These are phyloP conservation scores for Eupithecia centaureata DNA, from an alignment of 2,888 invertebrate species.

Conservation along the genomic window DNA sequence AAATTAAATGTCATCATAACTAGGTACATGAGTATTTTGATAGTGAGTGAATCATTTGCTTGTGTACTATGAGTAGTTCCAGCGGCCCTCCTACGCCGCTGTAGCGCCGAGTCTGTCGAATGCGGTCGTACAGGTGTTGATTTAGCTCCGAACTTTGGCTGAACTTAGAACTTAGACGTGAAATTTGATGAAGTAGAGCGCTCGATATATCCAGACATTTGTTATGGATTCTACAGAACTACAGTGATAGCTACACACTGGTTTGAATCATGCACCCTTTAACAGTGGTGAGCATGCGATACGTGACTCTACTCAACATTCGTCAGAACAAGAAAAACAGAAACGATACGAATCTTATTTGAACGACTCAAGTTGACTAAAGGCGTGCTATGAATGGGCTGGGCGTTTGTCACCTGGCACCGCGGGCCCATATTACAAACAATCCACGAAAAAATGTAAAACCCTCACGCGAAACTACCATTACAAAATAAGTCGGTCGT, in stretches of 20 bases:
- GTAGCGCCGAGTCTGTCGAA: conserved; percentile 18
- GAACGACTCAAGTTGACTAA: conserved; percentile 34
- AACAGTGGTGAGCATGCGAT: conserved; percentile 26
- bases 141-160: conserved; percentile 34
- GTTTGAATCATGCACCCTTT: conserved; percentile 16
- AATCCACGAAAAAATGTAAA: conserved; percentile 60
- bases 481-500: conserved; percentile 78
- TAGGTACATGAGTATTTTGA: not conserved
- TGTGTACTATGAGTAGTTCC: not conserved
- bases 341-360: conserved; percentile 34
- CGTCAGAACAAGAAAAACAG: conserved; percentile 23
- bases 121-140: conserved; percentile 34
- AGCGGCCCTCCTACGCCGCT: conserved; percentile 2
- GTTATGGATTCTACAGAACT: conserved; percentile 1
- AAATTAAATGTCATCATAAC: not conserved
- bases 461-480: conserved; percentile 76
- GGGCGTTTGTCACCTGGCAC: conserved; percentile 35
- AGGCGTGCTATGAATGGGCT: conserved; percentile 38
- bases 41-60: not conserved
- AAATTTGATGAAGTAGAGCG: conserved; percentile 10
- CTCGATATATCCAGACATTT: conserved; percentile 15
- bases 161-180: conserved; percentile 26
- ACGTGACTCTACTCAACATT: not conserved
- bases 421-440: conserved; percentile 44
- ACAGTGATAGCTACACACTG: not conserved